Conservation (phyloP, 2,888 invertebrate genomes). For the Amblyteles armatorius region DNA sequence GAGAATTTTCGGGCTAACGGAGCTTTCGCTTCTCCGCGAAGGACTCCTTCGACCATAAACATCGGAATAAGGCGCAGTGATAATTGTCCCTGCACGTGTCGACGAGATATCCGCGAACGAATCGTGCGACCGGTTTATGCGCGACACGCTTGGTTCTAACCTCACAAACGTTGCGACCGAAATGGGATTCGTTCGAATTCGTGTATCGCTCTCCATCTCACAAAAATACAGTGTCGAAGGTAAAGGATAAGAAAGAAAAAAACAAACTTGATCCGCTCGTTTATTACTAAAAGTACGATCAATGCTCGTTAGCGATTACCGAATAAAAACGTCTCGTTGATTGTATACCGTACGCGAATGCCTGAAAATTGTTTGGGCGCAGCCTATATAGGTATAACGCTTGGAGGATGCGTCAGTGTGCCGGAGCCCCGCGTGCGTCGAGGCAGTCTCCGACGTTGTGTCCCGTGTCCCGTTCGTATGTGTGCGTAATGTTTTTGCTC, state of each 20-base stretch:
- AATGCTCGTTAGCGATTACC: background rate
- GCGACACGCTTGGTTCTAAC: background rate
- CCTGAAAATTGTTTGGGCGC: constrained; percentile 5
- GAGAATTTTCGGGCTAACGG: background rate
- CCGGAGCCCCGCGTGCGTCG: constrained; percentile 31
- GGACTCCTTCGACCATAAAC: background rate
- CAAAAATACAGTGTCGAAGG: background rate
- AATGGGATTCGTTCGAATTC: background rate
- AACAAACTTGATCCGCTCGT: background rate
- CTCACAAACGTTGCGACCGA: background rate
- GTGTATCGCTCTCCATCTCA: background rate
- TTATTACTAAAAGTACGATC: background rate
- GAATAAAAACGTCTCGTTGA: constrained; percentile 12
- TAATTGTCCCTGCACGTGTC: background rate
- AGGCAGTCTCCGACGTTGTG: constrained; percentile 44
- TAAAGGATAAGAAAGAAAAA: background rate
- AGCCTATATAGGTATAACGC: constrained; percentile 15
- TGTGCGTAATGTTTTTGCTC: constrained; percentile 82
- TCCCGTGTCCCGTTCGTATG: constrained; percentile 69
- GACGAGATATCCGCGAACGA: background rate
- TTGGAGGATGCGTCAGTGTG: background rate
- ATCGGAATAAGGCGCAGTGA: background rate
- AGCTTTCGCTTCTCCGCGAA: constrained; percentile 3
- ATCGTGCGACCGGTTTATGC: background rate
- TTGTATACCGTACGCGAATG: constrained; percentile 25